Base-by-base conservation (phyloP, 2,113 vertebrate species). In the Perognathus longimembris region DNA sequence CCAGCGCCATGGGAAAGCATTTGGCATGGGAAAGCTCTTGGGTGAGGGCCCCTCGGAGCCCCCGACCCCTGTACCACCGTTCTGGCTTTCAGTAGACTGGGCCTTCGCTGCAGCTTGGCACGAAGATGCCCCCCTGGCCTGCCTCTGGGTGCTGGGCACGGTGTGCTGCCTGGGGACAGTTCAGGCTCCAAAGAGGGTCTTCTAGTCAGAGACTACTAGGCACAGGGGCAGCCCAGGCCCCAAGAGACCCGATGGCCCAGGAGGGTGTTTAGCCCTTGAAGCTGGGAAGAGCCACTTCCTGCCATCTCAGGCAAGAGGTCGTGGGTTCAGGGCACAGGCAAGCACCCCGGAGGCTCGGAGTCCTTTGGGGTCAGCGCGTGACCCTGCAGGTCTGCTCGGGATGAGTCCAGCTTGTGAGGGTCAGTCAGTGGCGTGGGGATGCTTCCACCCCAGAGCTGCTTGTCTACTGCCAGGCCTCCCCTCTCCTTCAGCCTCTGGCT, bases 1-100 rank as follows among this genome's bases (percentile, higher is more conserved):
- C 38, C 38, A 17, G 8, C 2, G 0, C 40, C 22, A 0, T 0
- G 63, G 81, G 50, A 50, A n/a, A 12, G 0, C 0, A 0, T 3
- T 22, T 12, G n/a, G 0, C 30, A 0, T 14, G 50, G 94, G 6
- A 7, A 82, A 73, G 12, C 94, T 93, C 64, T 2, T 93, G 22
- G 87, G 94, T 95, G 61, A 95, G 91, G 6, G 45, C 15, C 50
- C 59, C 0, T 0, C 45, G 9, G 18, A 57, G 6, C 71, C 26
- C 11, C 0, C 20, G 57, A 50, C 36, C 9, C 2, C 21, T 30
- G 0, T 2, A 15, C 50, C 50, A 54, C 50, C 50, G 17, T 54
- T 4, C 17, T 12, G 50, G 50, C 50, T 54, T 18, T 54, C 14
- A 54, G 50, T 54, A 54, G 50, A 54, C 2, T 18, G 50, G 50